phyloP scores from a whole-genome alignment of 2,797 vertebrate genomes.

The Prunella strophiata region DNA sequence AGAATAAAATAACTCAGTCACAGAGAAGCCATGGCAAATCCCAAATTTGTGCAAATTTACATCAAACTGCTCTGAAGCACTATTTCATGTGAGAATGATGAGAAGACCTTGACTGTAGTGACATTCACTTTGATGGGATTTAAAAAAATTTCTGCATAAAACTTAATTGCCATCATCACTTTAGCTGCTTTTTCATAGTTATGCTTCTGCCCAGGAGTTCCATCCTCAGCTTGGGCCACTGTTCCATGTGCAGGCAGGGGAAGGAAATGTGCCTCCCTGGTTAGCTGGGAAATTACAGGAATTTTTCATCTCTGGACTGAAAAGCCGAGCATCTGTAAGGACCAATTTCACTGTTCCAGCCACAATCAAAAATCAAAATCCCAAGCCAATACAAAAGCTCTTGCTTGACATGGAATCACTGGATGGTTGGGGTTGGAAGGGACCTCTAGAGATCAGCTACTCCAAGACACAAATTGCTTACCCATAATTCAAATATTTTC shows the following conservation, averaged over 20 bases:
- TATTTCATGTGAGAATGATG: not conserved
- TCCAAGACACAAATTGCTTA: not conserved
- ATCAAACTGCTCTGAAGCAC: not conserved
- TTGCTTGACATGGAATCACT: not conserved
- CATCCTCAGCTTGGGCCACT: not conserved
- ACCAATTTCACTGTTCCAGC: not conserved
- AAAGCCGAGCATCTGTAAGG: not conserved
- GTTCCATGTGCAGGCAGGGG: fast-evolving
- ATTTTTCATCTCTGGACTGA: not conserved
- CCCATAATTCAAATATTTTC: not conserved
- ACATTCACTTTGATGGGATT: not conserved
- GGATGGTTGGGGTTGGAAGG: not conserved
- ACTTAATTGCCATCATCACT: not conserved
- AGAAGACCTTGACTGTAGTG: not conserved
- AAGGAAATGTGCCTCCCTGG: not conserved
- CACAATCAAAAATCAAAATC: not conserved
- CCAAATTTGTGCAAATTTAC: not conserved
- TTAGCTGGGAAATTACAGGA: not conserved
- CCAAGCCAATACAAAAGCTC: not conserved
- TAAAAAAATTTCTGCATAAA: not conserved
- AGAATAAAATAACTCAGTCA: not conserved
- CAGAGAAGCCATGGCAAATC: not conserved
- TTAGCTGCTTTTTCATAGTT: not conserved
- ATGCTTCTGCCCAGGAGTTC: not conserved
- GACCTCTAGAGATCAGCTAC: not conserved